These are phyloP conservation scores for Reticulitermes lucifugus DNA, from an alignment of 2,888 invertebrate species.

Conservation along the genomic window DNA sequence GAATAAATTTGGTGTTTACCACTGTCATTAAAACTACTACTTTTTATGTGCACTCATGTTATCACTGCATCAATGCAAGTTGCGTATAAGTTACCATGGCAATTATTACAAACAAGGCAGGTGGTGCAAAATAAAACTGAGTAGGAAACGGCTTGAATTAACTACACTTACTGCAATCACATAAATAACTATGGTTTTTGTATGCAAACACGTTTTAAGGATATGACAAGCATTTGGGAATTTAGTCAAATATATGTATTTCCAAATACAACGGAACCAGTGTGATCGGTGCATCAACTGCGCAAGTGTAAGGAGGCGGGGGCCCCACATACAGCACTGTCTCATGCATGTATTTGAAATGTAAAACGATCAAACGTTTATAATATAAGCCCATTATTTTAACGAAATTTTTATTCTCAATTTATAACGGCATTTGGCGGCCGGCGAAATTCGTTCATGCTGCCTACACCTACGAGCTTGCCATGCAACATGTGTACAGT, in stretches of 20 bases:
- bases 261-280: neutral
- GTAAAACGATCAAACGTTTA: neutral
- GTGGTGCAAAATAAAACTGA: too few relatives aligned
- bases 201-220: neutral
- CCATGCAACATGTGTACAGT: neutral
- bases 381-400: neutral
- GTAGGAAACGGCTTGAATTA: too few relatives aligned
- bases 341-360: neutral
- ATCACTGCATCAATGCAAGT: too few relatives aligned
- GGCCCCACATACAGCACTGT: conserved; percentile 9
- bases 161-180: too few relatives aligned
- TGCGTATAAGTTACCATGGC: too few relatives aligned
- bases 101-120: too few relatives aligned
- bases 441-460: neutral
- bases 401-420: too few relatives aligned
- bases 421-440: neutral
- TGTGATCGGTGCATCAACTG: neutral
- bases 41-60: too few relatives aligned
- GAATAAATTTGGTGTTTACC: too few relatives aligned
- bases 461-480: neutral
- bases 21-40: too few relatives aligned
- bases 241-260: neutral
- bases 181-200: too few relatives aligned
- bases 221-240: neutral
- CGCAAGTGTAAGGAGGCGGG: neutral